A percentile compares a stretch with the other conserved stretches of the same genome.
phyloP scores from a whole-genome alignment of 2,113 vertebrate species.

The Mobula hypostoma region DNA sequence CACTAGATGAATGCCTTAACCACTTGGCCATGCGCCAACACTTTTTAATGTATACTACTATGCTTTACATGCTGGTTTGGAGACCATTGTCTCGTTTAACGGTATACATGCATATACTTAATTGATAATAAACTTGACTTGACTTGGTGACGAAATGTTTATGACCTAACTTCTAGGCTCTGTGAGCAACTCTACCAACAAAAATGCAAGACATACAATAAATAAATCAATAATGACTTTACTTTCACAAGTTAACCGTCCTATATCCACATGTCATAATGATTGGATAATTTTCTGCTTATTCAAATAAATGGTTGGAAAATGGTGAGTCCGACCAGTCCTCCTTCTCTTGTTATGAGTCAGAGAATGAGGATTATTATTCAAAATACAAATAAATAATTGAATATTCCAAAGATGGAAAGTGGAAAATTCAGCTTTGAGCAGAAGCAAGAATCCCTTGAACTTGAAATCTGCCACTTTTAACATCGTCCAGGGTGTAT shows the following conservation, averaged over 20 bases:
- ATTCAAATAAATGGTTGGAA: neutral
- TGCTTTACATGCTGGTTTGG: too few relatives aligned
- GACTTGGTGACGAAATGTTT: too few relatives aligned
- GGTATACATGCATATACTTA: too few relatives aligned
- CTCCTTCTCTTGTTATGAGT: neutral
- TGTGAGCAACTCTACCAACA: too few relatives aligned
- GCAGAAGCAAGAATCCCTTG: constrained; percentile 4
- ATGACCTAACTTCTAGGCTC: too few relatives aligned
- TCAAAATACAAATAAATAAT: neutral
- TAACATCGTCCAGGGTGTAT: neutral
- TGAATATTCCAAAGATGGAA: neutral
- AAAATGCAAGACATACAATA: neutral
- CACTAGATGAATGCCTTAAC: too few relatives aligned
- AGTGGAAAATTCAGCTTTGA: neutral
- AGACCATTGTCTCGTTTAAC: too few relatives aligned
- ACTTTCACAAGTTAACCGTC: neutral
- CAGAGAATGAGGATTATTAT: neutral
- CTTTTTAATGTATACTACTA: too few relatives aligned
- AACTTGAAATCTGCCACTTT: constrained; percentile 18
- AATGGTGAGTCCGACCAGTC: neutral
- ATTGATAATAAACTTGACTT: too few relatives aligned
- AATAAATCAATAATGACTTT: neutral
- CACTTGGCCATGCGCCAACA: too few relatives aligned
- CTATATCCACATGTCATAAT: neutral
- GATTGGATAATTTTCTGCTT: neutral